Percentiles rank a stretch among this genome's conserved stretches.
phyloP scores from a whole-genome alignment of 2,888 invertebrate genomes.

The Mellilla xanthometata region DNA sequence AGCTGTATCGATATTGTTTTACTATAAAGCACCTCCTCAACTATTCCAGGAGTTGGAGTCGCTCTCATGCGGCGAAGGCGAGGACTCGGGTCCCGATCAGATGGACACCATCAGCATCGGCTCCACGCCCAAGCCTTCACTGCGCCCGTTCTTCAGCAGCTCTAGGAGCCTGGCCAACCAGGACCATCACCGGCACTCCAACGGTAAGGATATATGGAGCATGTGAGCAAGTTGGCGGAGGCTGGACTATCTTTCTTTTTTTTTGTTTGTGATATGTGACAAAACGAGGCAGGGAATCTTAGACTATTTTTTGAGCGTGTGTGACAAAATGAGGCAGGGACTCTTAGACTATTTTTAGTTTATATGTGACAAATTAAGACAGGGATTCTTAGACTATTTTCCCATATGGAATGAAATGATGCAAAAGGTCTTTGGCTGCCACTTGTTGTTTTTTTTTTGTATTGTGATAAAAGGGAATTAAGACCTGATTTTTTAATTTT shows the following conservation, averaged over 20 bases:
- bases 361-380: no score
- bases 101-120: slow-evolving; percentile 98
- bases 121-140: slow-evolving; percentile 97
- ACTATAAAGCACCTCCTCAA: no score
- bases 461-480: no score
- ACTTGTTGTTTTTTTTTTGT: no score
- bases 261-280: no score
- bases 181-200: slow-evolving; percentile 75
- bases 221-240: slow-evolving; percentile 2
- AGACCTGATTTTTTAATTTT: no score
- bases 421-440: no score
- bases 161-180: slow-evolving; percentile 88
- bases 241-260: no score
- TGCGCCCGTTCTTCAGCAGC: slow-evolving; percentile 97
- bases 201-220: slow-evolving; percentile 49
- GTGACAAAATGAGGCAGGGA: slow-evolving; percentile 11
- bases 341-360: slow-evolving; percentile 38
- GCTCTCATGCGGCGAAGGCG: slow-evolving; percentile 90
- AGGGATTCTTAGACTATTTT: no score
- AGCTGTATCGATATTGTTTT: no score
- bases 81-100: slow-evolving; percentile 95
- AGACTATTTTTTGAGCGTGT: slow-evolving; percentile 6
- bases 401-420: no score
- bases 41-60: slow-evolving; percentile 94
- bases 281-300: slow-evolving; percentile 29